Percentiles rank a stretch among this genome's conserved stretches.
Conservation (phyloP, 2,888 invertebrate species). For the Lithophane leautieri region DNA sequence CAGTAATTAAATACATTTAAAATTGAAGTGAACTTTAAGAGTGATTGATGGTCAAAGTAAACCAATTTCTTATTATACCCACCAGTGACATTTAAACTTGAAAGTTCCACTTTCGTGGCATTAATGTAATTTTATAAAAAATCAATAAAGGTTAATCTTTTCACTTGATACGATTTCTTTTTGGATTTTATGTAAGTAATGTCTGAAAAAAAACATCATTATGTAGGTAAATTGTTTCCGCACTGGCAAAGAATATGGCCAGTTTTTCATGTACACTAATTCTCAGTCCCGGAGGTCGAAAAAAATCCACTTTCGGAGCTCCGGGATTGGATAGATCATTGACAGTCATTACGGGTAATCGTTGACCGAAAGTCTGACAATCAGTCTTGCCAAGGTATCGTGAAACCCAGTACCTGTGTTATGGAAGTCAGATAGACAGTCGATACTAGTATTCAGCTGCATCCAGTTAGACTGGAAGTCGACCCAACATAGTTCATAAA, state of each 20-base stretch:
- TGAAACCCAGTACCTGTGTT: neutral
- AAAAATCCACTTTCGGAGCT: neutral
- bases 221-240: neutral
- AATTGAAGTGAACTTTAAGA: slow-evolving; percentile 27
- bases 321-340: neutral
- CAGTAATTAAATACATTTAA: slow-evolving; percentile 19
- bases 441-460: neutral
- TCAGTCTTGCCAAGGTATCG: neutral
- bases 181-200: slow-evolving; percentile 18
- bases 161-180: slow-evolving; percentile 20
- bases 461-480: neutral
- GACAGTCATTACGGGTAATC: neutral
- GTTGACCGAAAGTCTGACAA: neutral
- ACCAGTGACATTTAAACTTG: slow-evolving; percentile 52
- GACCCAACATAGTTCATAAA: neutral
- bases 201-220: slow-evolving; percentile 2
- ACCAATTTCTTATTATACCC: slow-evolving; percentile 39
- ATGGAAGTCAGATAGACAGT: neutral
- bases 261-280: neutral
- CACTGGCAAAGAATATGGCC: neutral
- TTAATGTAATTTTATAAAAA: slow-evolving; percentile 41
- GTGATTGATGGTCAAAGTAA: slow-evolving; percentile 45
- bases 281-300: neutral
- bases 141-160: slow-evolving; percentile 57
- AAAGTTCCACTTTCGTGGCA: slow-evolving; percentile 46